A percentile compares a stretch with the other conserved stretches of the same genome.
Evolutionary conservation across 2,113 vertebrate genomes (phyloP).

Genomic region (Aegotheles bennettii): DNA sequence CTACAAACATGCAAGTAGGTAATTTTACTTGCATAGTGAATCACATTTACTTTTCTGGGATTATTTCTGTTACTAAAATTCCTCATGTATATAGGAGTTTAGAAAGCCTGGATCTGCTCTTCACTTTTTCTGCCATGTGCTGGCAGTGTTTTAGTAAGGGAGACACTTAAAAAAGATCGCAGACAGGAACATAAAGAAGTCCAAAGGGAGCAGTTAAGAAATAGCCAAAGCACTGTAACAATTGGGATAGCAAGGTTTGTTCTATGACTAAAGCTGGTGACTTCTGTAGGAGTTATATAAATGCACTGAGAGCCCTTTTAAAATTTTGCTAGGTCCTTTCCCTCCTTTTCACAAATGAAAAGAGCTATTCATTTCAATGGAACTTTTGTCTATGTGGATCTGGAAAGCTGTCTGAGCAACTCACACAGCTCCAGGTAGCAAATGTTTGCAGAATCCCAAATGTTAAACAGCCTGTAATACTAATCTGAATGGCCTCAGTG

Average conservation of each 20-base stretch:
- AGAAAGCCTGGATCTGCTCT: background rate
- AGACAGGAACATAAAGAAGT: background rate
- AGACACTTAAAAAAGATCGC: background rate
- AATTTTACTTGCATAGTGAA: background rate
- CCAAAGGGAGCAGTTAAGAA: slow-evolving; percentile 35
- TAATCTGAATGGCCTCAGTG: background rate
- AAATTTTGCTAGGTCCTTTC: slow-evolving; percentile 6
- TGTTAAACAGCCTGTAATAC: background rate
- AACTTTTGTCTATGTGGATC: slow-evolving; percentile 50
- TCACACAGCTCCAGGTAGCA: slow-evolving; percentile 55
- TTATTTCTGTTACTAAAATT: background rate
- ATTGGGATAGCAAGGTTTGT: slow-evolving; percentile 32
- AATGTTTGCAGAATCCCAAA: slow-evolving; percentile 59
- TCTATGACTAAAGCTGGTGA: slow-evolving; percentile 45
- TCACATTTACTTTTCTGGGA: background rate
- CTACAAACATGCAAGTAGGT: background rate
- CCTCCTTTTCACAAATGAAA: slow-evolving; percentile 54
- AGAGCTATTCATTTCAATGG: slow-evolving; percentile 69
- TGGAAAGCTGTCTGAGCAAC: slow-evolving; percentile 54
- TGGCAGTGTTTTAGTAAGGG: slow-evolving; percentile 27
- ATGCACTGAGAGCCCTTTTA: slow-evolving; percentile 59
- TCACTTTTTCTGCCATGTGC: slow-evolving; percentile 15
- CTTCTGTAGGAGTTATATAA: slow-evolving; percentile 47
- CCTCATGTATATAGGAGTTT: background rate
- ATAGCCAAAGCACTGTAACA: slow-evolving; percentile 13